Evolutionary conservation across 2,888 invertebrate genomes (phyloP), one percentile per base, ranked within the genome.

Genomic region (Diploptera punctata): DNA sequence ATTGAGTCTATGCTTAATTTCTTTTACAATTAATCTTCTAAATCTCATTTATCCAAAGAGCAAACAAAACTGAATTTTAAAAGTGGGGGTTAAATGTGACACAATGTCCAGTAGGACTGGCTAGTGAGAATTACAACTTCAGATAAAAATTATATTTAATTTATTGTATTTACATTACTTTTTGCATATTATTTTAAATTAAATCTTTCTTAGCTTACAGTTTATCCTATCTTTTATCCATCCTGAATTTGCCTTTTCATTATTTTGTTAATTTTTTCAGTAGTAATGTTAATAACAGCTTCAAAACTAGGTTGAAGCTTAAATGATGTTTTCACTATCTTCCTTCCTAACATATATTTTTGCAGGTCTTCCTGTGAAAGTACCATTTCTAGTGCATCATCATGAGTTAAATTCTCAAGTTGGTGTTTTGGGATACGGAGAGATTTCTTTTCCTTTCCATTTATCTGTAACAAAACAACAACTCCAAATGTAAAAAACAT

Each of bases 311-410:
- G 83, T 75, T 83, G 82, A 3, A 84, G 76, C 3, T 80, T 78
- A 76, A 83, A 85, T 72, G 80, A 81, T 0, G 81, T 81, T 1
- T 80, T 77, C 7, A 81, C 62, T 21, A 86, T 79, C 57, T 78
- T 80, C 77, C 78, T 81, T 68, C 75, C 78, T 70, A 77, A 76
- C 26, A 85, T 77, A 52, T 77, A 77, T 24, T 80, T 76, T 72
- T 82, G 80, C 5, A 85, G 80, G 76, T 81, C 79, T 44, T 77
- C 73, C 57, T 86, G 84, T 61, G 85, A 81, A 70, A 86, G 81
- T 3, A 87, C 87, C 69, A 88, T 80, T 71, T 85, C 82, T 62
- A 87, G 78, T 0, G 89, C 90, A 68, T 85, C 82, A 33, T 87
- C 86, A 76, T 83, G 83, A 19, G 81, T 84, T 73, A 89, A 81